Evolutionary conservation across 2,888 invertebrate species (phyloP).

Genomic region (Lycocerus yunnanus): DNA sequence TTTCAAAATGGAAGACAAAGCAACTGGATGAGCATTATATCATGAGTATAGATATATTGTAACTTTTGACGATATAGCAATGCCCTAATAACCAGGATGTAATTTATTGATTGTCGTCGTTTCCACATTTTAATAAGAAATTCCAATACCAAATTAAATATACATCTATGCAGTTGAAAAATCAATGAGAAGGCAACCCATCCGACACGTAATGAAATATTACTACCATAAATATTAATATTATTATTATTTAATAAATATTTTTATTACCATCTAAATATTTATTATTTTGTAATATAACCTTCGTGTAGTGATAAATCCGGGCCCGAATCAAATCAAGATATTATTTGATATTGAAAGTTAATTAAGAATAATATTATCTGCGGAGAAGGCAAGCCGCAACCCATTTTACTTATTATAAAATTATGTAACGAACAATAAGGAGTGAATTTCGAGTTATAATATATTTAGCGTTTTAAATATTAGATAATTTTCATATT

Average conservation of each 20-base stretch:
- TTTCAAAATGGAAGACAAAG: too few relatives aligned
- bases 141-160: neutral
- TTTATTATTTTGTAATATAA: neutral
- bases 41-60: too few relatives aligned
- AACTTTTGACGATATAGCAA: too few relatives aligned
- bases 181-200: neutral
- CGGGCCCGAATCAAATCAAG: neutral
- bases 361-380: neutral
- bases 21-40: too few relatives aligned
- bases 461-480: neutral
- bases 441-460: neutral
- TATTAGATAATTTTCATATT: neutral
- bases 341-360: neutral
- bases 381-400: neutral
- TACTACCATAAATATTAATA: too few relatives aligned
- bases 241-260: neutral
- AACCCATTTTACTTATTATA: neutral
- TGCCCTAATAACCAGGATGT: too few relatives aligned
- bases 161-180: too few relatives aligned
- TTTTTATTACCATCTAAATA: neutral
- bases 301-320: neutral
- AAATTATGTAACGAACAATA: neutral
- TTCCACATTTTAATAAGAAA: too few relatives aligned
- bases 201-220: neutral
- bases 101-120: too few relatives aligned